phyloP scores from a whole-genome alignment of 2,797 vertebrate species.

The Rhabdophis nuchalis region DNA sequence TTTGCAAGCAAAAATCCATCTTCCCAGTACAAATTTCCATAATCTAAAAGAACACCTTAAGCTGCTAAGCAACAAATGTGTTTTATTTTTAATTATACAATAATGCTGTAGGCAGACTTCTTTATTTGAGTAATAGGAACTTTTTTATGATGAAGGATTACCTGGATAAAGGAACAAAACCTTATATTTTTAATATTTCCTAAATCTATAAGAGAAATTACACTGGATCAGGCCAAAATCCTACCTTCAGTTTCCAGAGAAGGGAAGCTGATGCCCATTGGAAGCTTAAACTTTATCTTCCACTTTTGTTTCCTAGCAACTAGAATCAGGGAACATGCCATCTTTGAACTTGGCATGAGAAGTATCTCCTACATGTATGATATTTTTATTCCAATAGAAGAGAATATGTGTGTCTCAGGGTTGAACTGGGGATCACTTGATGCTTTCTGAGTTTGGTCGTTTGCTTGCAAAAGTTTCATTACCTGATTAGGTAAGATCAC shows the following conservation, averaged over 20 bases:
- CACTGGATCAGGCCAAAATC: background rate
- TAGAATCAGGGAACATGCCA: background rate
- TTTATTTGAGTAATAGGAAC: background rate
- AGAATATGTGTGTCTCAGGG: background rate
- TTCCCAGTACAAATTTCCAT: background rate
- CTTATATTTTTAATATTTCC: background rate
- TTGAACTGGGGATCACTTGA: background rate
- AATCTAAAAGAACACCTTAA: slow-evolving; percentile 12
- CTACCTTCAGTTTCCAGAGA: background rate
- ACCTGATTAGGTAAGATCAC: background rate
- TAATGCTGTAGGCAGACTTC: background rate
- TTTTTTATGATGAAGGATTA: slow-evolving; percentile 9
- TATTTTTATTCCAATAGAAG: background rate
- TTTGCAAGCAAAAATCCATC: slow-evolving; percentile 22
- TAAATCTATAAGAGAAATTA: background rate
- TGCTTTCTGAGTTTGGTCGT: background rate
- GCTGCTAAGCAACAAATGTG: slow-evolving; percentile 5
- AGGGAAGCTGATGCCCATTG: background rate
- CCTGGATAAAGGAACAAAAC: background rate
- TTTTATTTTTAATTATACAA: slow-evolving; percentile 27
- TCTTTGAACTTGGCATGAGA: background rate
- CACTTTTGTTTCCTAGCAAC: background rate
- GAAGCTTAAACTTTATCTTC: background rate
- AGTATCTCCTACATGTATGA: background rate
- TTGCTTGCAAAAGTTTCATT: background rate